These are phyloP conservation scores for Bubalus kerabau DNA, from an alignment of 2,113 vertebrate species.

Conservation along the genomic window DNA sequence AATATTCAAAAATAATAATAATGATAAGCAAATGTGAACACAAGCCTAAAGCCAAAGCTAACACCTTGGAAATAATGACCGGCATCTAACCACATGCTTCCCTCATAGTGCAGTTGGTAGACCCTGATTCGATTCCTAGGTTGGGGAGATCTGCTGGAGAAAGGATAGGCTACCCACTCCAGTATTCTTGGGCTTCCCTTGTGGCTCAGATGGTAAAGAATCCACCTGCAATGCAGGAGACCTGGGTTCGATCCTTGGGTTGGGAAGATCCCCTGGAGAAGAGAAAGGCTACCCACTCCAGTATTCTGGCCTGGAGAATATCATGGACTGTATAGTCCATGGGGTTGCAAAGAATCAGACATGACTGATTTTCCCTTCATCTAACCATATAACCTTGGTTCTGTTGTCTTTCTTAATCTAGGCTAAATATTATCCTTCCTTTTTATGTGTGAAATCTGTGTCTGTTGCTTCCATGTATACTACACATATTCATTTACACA, in stretches of 20 bases:
- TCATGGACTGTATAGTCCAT: background rate
- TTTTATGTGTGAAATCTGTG: background rate
- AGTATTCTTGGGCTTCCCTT: background rate
- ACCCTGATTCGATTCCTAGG: fast-evolving
- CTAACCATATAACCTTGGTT: background rate
- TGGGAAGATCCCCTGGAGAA: background rate
- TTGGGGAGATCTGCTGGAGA: background rate
- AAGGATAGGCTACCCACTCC: background rate
- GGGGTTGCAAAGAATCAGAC: background rate
- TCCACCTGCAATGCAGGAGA: background rate
- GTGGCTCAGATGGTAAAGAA: background rate
- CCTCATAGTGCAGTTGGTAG: background rate
- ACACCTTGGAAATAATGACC: background rate
- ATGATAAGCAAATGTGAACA: background rate
- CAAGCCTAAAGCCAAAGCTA: background rate
- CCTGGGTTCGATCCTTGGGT: background rate
- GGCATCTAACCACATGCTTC: background rate
- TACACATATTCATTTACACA: background rate
- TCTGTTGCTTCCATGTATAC: background rate
- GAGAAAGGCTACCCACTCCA: background rate
- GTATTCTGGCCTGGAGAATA: background rate
- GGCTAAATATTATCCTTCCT: background rate
- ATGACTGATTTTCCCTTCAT: background rate
- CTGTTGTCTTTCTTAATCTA: background rate
- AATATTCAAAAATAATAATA: background rate